Conservation (phyloP, 2,797 vertebrate genomes). For the Ctenopoma kingsleyae region DNA sequence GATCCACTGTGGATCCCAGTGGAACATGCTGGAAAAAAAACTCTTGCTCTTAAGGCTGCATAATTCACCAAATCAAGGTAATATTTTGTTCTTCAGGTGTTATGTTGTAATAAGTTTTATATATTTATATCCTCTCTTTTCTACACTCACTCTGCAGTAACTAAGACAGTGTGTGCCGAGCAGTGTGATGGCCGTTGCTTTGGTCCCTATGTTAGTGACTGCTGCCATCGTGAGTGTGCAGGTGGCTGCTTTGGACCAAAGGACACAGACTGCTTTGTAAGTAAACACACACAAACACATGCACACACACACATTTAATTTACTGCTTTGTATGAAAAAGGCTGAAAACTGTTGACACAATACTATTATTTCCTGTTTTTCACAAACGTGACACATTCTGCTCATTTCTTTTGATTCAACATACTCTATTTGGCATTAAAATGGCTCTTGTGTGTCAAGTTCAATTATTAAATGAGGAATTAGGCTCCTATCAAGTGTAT, state of each 20-base stretch:
- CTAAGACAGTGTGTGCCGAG: slow-evolving; percentile 96
- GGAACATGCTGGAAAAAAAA: too few species aligned
- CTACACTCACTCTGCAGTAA: slow-evolving; percentile 84
- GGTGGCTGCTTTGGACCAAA: slow-evolving; percentile 97
- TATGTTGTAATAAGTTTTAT: too few species aligned
- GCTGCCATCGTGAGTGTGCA: slow-evolving; percentile 97
- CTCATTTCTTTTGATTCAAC: slow-evolving; percentile 11
- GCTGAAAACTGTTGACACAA: not conserved
- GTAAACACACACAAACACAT: slow-evolving; percentile 64
- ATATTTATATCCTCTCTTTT: slow-evolving; percentile 11
- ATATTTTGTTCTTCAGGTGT: not conserved
- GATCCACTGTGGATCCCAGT: too few species aligned
- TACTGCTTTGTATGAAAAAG: not conserved
- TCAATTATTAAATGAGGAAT: slow-evolving; percentile 32
- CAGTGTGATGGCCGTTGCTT: slow-evolving; percentile 98
- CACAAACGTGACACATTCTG: slow-evolving; percentile 7
- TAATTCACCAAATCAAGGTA: not conserved
- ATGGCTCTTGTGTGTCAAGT: slow-evolving; percentile 50
- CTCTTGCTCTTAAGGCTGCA: not conserved
- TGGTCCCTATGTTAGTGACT: slow-evolving; percentile 96
- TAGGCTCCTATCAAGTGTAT: not conserved
- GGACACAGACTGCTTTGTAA: slow-evolving; percentile 97
- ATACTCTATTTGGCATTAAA: slow-evolving; percentile 24
- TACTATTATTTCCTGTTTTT: slow-evolving; percentile 18
- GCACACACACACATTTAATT: slow-evolving; percentile 6